A percentile compares a stretch with the other conserved stretches of the same genome.
These are phyloP conservation scores for Pterois miles DNA, from an alignment of 2,797 vertebrate genomes.

Conservation along the genomic window DNA sequence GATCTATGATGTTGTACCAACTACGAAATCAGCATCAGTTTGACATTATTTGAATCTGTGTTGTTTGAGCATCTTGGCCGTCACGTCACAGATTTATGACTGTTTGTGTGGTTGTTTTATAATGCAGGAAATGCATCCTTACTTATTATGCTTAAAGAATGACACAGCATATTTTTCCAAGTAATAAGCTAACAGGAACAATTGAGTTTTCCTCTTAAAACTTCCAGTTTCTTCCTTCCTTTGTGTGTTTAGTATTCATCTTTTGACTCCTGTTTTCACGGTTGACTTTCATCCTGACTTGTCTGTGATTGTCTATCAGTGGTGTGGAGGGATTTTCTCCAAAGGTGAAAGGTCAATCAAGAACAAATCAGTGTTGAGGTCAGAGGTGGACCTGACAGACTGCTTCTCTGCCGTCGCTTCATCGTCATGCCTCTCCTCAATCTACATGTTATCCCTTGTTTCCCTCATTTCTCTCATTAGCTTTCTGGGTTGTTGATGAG, in stretches of 20 bases:
- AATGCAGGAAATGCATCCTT: background rate
- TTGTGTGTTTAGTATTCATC: background rate
- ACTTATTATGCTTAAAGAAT: background rate
- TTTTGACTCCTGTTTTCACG: background rate
- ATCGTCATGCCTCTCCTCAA: slow-evolving; percentile 24
- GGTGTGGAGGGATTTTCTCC: slow-evolving; percentile 33
- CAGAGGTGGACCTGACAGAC: slow-evolving; percentile 41
- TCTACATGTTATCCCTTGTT: background rate
- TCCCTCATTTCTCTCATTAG: slow-evolving; percentile 9
- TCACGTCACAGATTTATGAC: background rate
- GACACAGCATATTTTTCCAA: background rate
- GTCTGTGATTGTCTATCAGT: slow-evolving; percentile 3
- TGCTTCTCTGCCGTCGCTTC: slow-evolving; percentile 34
- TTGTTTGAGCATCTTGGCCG: background rate
- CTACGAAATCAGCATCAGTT: background rate
- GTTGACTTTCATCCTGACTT: background rate
- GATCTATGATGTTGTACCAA: background rate
- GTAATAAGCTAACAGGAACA: background rate
- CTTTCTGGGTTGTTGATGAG: background rate
- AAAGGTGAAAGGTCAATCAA: slow-evolving; percentile 57
- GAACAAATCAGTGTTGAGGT: slow-evolving; percentile 60
- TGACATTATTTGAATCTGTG: background rate
- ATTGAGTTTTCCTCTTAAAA: background rate
- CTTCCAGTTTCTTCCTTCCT: background rate
- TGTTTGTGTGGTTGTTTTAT: background rate